Evolutionary conservation across 2,888 invertebrate genomes (phyloP), one percentile per base, ranked within the genome.

Genomic region (Lobophora halterata): DNA sequence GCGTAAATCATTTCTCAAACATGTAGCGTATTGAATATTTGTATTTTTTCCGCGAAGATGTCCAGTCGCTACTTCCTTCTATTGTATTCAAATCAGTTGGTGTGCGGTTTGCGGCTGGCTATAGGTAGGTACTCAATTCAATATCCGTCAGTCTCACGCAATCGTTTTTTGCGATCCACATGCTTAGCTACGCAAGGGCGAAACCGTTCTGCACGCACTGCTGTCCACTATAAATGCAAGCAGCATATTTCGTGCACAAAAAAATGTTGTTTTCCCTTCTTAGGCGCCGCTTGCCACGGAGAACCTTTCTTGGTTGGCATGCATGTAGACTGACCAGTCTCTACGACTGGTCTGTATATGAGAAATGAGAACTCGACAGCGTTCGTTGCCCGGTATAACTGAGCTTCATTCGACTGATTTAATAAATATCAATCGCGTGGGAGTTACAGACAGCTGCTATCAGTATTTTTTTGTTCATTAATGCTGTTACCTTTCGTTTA

Each of bases 281-380:
- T 79, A 68, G 74, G 79, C 63, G 69, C 78, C 75, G 81, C 56
- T 71, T n/a, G n/a, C n/a, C n/a, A n/a, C 70, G 67, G 24, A 42
- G 67, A 68, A 74, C 78, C 77, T 79, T 82, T 81, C 78, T 72
- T 80, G 77, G 71, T 70, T 66, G 83, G 83, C 65, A 82, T 82
- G 83, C 65, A 82, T 82, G 80, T 65, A 61, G 73, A 60, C 66
- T 30, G 61, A 77, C 79, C 71, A 74, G 75, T 82, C 66, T 49
- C 49, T 49, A 54, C 61, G 73, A 78, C 78, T 73, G 74, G 79
- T 79, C 66, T 65, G 60, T 62, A 71, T 75, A 77, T 82, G 85
- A 82, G 82, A 82, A 82, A 79, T 76, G 79, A 65, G 71, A 59
- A 66, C 76, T 71, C 58, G 57, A 49, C 53, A 51, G 61, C 61